phyloP scores from a whole-genome alignment of 2,113 vertebrate species.

The Apaloderma vittatum region DNA sequence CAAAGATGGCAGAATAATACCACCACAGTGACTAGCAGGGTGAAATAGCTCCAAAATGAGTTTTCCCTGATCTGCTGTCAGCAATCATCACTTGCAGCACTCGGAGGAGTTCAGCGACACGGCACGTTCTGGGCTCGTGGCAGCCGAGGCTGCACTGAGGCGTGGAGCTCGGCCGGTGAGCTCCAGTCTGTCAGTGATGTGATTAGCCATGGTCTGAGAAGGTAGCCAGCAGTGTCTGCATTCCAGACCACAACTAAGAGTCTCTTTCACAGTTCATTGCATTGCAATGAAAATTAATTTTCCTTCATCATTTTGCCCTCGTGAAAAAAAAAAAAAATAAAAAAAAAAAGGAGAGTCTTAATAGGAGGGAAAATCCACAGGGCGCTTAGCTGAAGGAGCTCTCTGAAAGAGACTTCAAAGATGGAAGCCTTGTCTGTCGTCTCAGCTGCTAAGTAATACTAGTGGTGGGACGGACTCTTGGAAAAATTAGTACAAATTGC shows the following conservation, averaged over 20 bases:
- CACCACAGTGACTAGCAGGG: background rate
- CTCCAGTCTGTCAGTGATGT: slow-evolving; percentile 62
- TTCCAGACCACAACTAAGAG: slow-evolving; percentile 70
- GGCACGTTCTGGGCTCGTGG: accelerated
- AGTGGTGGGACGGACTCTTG: slow-evolving; percentile 10
- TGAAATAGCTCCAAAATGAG: background rate
- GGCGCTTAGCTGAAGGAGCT: slow-evolving; percentile 33
- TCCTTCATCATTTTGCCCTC: slow-evolving; percentile 37
- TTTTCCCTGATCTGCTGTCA: background rate
- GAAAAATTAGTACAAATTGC: slow-evolving; percentile 40
- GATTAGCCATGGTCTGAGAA: slow-evolving; percentile 69
- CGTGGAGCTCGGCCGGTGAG: background rate
- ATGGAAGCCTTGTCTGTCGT: slow-evolving; percentile 66
- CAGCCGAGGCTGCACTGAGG: background rate
- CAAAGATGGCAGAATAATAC: background rate
- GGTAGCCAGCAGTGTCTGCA: slow-evolving; percentile 63
- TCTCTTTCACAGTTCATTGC: slow-evolving; percentile 59
- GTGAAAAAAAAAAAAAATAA: background rate
- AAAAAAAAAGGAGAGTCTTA: background rate
- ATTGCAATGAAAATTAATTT: slow-evolving; percentile 70
- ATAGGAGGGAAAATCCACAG: slow-evolving; percentile 30
- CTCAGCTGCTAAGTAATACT: slow-evolving; percentile 37
- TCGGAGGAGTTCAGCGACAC: background rate
- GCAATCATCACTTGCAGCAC: background rate
- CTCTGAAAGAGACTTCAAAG: slow-evolving; percentile 41